Evolutionary conservation across 2,888 invertebrate species (phyloP), one percentile per base, ranked within the genome.

Genomic region (Eupsilia transversa): DNA sequence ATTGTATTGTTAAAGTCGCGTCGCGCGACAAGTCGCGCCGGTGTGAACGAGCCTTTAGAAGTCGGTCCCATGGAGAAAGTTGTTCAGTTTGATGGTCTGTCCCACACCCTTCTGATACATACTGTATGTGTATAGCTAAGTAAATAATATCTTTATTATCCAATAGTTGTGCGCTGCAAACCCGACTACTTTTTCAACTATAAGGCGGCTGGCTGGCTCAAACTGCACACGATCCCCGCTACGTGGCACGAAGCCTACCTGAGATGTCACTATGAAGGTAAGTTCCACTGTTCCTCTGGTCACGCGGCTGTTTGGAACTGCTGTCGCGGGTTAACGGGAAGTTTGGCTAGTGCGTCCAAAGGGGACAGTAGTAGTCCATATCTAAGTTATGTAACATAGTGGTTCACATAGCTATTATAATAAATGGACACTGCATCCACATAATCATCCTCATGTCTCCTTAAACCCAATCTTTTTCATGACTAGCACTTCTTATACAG

Each of bases 211-310:
- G 76, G 76, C 23, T 76, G 76, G 76, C 33, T 76, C 30, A 76
- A 76, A 9, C 46, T 76, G 46, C 61, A 76, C 54, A 1, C 0
- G 14, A 38, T 12, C 2, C 76, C 76, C 10, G 46, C 46, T 2
- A 54, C 67, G 10, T 76, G 76, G 76, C 43, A 56, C 17, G 52
- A 77, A 46, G 76, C 76, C 20, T 33, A 49, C n/a, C 46, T 61
- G 4, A 43, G n/a, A 56, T 76, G 76, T 61, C 27, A 14, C 38
- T 9, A 67, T 41, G 76, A 77, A 67, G 76, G 76, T 76, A 49
- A 56, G 20, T 5, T 30, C 12, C 30, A 20, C 12, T 20, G 54
- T n/a, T 60, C 0, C 41, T 57, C 20, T 43, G n/a, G 20, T 43
- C 10, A 33, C n/a, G 20, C 20, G 20, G 20, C 27, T 56, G 56